Percentiles rank a stretch among this genome's conserved stretches.
Evolutionary conservation across 2,797 vertebrate genomes (phyloP).

Genomic region (Xiphophorus birchmanni): DNA sequence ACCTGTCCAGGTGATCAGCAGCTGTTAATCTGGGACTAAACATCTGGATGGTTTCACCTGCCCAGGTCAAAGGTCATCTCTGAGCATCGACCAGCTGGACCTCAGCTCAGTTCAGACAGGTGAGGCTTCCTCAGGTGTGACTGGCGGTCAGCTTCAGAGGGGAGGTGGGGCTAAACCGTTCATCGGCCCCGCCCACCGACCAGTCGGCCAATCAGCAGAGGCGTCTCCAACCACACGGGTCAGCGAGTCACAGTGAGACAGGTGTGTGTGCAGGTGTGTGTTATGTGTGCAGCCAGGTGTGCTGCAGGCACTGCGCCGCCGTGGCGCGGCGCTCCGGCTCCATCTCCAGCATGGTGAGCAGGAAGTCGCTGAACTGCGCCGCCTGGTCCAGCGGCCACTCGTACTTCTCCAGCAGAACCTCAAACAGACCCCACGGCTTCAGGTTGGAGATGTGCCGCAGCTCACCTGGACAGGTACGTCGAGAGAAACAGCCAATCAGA

Average conservation of each 20-base stretch:
- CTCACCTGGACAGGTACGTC: slow-evolving; percentile 82
- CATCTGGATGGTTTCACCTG: not conserved
- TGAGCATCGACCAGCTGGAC: not conserved
- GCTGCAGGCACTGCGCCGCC: slow-evolving; percentile 92
- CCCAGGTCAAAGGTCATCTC: not conserved
- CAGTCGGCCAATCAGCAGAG: not conserved
- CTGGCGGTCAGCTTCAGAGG: not conserved
- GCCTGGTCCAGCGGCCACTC: slow-evolving; percentile 97
- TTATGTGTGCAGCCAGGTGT: slow-evolving; percentile 92
- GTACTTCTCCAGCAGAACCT: slow-evolving; percentile 97
- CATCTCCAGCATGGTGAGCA: slow-evolving; percentile 95
- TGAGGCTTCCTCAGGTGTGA: not conserved
- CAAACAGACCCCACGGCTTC: slow-evolving; percentile 97
- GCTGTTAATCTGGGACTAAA: not conserved
- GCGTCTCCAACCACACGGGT: not conserved
- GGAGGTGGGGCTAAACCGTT: not conserved
- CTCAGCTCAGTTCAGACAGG: not conserved
- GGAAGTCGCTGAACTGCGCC: slow-evolving; percentile 97
- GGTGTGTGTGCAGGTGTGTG: not conserved
- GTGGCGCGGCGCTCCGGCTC: slow-evolving; percentile 92
- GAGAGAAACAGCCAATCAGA: not conserved
- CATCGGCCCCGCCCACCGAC: not conserved
- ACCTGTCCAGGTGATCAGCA: not conserved
- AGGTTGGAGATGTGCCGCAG: slow-evolving; percentile 96
- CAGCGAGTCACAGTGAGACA: not conserved